Conservation (phyloP, 1,140 invertebrate species). For the Leptestheria dahalacensis region DNA sequence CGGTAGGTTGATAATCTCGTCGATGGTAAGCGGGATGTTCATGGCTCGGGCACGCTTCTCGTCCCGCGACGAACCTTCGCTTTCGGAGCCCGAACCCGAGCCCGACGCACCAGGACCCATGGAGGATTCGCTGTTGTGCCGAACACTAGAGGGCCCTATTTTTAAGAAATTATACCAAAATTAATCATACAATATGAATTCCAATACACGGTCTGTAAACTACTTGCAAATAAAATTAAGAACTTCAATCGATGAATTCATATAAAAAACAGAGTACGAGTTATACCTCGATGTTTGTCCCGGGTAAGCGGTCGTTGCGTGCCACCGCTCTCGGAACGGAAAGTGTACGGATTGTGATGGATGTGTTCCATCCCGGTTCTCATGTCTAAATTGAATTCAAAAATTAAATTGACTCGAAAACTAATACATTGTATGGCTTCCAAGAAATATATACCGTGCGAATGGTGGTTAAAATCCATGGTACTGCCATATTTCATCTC, state of each 20-base stretch:
- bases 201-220: no score
- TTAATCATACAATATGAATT: background rate
- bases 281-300: slow-evolving; percentile 40
- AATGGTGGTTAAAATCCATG: background rate
- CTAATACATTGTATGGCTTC: background rate
- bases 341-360: slow-evolving; percentile 67
- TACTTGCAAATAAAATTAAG: background rate
- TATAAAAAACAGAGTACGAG: slow-evolving; percentile 8
- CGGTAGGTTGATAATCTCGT: slow-evolving; percentile 86
- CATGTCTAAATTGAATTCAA: background rate
- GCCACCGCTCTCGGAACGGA: slow-evolving; percentile 55
- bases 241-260: background rate
- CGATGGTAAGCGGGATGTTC: slow-evolving; percentile 66
- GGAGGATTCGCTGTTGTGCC: background rate
- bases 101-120: background rate
- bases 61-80: slow-evolving; percentile 60
- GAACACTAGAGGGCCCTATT: no score
- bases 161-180: no score
- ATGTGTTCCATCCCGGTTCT: slow-evolving; percentile 30
- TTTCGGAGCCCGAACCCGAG: slow-evolving; percentile 27
- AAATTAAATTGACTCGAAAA: background rate
- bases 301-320: slow-evolving; percentile 49
- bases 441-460: background rate
- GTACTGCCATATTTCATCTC: background rate
- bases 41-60: slow-evolving; percentile 65